These are phyloP conservation scores for Hofmannophila pseudospretella DNA, from an alignment of 2,888 invertebrate species.

Conservation along the genomic window DNA sequence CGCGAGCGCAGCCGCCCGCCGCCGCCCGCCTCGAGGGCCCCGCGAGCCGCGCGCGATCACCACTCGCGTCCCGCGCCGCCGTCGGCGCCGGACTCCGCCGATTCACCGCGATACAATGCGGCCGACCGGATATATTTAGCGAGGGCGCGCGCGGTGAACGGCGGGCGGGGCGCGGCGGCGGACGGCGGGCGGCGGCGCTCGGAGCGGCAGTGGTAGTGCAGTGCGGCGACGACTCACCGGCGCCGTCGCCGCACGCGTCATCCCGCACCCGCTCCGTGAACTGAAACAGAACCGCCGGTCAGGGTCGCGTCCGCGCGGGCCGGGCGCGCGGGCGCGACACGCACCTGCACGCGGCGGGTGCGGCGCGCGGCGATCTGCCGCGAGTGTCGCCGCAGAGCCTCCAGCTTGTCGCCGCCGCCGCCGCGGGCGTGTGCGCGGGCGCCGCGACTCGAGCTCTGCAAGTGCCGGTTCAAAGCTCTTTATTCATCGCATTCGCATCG, in stretches of 20 bases:
- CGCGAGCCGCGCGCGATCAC: slow-evolving; percentile 13
- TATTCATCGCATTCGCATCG: slow-evolving; percentile 43
- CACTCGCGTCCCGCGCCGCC: slow-evolving; percentile 27
- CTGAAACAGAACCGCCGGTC: slow-evolving; percentile 46
- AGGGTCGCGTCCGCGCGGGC: slow-evolving; percentile 2
- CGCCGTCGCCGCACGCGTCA: slow-evolving; percentile 58
- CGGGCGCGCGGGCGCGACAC: slow-evolving; percentile 27
- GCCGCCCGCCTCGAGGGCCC: slow-evolving; percentile 21
- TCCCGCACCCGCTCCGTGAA: slow-evolving; percentile 67
- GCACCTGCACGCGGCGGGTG: slow-evolving; percentile 89
- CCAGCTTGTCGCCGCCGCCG: slow-evolving; percentile 63
- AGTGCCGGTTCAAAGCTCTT: slow-evolving; percentile 34
- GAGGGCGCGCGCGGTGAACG: slow-evolving; percentile 20
- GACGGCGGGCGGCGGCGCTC: slow-evolving; percentile 16
- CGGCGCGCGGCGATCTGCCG: slow-evolving; percentile 90
- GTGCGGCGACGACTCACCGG: slow-evolving; percentile 42
- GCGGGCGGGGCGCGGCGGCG: slow-evolving; percentile 12
- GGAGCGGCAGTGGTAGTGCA: slow-evolving; percentile 15
- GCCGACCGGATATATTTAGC: slow-evolving; percentile 44
- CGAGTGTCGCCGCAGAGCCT: slow-evolving; percentile 90
- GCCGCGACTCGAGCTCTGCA: background rate
- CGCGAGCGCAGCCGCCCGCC: slow-evolving; percentile 14
- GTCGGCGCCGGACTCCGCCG: slow-evolving; percentile 55
- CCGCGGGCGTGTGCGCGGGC: background rate
- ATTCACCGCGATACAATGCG: slow-evolving; percentile 40